These are phyloP conservation scores for Bergia puertoricense DNA, from an alignment of 92 coral and sea anemone species.

Conservation along the genomic window DNA sequence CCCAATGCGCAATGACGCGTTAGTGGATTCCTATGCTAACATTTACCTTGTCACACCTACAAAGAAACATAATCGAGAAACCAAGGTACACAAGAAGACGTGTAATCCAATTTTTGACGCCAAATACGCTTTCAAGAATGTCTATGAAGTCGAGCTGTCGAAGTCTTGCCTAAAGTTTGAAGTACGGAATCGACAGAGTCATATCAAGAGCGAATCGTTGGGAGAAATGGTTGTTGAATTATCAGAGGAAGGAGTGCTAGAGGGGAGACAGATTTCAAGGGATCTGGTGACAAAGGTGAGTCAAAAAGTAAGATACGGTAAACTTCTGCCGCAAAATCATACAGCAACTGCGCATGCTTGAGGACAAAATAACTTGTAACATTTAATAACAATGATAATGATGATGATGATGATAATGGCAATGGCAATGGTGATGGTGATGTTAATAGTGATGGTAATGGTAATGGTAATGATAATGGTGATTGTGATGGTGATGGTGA, in stretches of 20 bases:
- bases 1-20: conserved; percentile 61
- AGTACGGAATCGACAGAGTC: conserved; percentile 52
- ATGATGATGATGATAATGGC: too few relatives aligned
- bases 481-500: too few relatives aligned
- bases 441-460: too few relatives aligned
- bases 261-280: conserved; percentile 45
- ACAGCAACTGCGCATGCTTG: neutral
- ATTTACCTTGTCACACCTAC: conserved; percentile 64
- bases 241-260: conserved; percentile 50
- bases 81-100: conserved; percentile 78
- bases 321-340: neutral
- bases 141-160: conserved; percentile 55
- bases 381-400: too few relatives aligned
- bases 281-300: conserved; percentile 45
- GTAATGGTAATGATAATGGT: too few relatives aligned
- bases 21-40: conserved; percentile 69
- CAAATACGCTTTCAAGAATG: conserved; percentile 55
- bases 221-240: conserved; percentile 64
- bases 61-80: conserved; percentile 67
- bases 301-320: conserved; percentile 31
- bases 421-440: too few relatives aligned
- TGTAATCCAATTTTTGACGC: conserved; percentile 87
- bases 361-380: too few relatives aligned
- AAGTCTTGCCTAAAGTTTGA: conserved; percentile 65
- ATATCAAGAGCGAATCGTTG: conserved; percentile 52